phyloP scores from a whole-genome alignment of 2,888 invertebrate genomes.

The Andricus quercusramuli region DNA sequence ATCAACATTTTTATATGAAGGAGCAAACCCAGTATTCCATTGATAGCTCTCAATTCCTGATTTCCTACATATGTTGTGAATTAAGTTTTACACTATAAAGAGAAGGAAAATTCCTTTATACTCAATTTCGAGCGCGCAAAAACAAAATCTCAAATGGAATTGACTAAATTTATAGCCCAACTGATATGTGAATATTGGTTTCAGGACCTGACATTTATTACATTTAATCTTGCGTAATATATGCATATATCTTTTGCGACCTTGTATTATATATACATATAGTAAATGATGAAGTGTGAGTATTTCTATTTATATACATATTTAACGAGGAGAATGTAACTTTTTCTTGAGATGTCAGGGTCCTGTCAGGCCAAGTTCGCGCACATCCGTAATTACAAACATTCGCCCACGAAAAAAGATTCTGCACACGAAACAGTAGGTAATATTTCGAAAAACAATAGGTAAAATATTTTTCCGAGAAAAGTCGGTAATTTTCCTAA shows the following conservation, averaged over 20 bases:
- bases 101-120: too few species aligned
- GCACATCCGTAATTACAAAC: not conserved
- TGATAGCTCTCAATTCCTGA: too few species aligned
- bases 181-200: not conserved
- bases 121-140: not conserved
- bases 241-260: not conserved
- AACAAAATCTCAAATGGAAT: not conserved
- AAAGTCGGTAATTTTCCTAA: too few species aligned
- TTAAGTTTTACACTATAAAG: too few species aligned
- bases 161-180: not conserved
- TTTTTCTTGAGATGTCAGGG: not conserved
- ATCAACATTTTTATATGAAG: too few species aligned
- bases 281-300: not conserved
- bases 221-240: not conserved
- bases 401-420: not conserved
- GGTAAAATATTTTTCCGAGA: too few species aligned
- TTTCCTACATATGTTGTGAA: too few species aligned
- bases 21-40: too few species aligned
- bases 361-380: not conserved
- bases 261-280: not conserved
- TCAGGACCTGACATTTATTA: not conserved
- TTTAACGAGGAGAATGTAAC: not conserved
- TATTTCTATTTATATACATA: not conserved
- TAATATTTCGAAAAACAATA: too few species aligned
- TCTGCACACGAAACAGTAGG: too few species aligned